phyloP scores from a whole-genome alignment of 2,888 invertebrate genomes.

The Volucella inanis region DNA sequence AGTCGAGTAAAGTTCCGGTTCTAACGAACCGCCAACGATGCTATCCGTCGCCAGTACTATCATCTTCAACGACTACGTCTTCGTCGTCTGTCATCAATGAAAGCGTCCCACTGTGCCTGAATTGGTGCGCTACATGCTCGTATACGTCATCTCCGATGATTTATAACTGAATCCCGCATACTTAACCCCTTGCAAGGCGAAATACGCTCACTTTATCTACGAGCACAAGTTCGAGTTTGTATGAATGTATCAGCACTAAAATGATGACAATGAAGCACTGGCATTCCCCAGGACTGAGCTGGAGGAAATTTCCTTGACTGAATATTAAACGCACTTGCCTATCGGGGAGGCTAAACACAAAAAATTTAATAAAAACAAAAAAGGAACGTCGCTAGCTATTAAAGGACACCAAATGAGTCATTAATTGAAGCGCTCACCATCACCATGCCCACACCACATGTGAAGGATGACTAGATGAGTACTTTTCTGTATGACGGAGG shows the following conservation, averaged over 20 bases:
- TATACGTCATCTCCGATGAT: slow-evolving; percentile 68
- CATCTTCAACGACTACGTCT: slow-evolving; percentile 17
- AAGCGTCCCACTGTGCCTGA: slow-evolving; percentile 57
- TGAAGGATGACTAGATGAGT: slow-evolving; percentile 40
- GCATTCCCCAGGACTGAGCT: slow-evolving; percentile 55
- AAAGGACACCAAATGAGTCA: slow-evolving; percentile 74
- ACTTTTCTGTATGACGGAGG: not conserved
- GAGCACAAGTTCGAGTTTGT: not conserved
- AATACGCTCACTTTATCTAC: slow-evolving; percentile 14
- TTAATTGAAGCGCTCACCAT: slow-evolving; percentile 70
- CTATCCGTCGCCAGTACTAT: slow-evolving; percentile 36
- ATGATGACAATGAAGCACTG: slow-evolving; percentile 21
- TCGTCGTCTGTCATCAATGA: slow-evolving; percentile 65
- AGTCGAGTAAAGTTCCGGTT: slow-evolving; percentile 71
- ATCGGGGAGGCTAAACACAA: not conserved
- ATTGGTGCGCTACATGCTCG: slow-evolving; percentile 50
- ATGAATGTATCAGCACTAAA: not conserved
- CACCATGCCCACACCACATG: slow-evolving; percentile 72
- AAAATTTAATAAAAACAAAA: slow-evolving; percentile 9
- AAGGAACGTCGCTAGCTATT: slow-evolving; percentile 62
- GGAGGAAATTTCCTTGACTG: slow-evolving; percentile 44
- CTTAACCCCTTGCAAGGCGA: slow-evolving; percentile 62
- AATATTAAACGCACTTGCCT: slow-evolving; percentile 34
- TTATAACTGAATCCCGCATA: slow-evolving; percentile 59
- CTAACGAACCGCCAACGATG: slow-evolving; percentile 64